Evolutionary conservation across 2,113 vertebrate species (phyloP).

Genomic region (Caranx melampygus): DNA sequence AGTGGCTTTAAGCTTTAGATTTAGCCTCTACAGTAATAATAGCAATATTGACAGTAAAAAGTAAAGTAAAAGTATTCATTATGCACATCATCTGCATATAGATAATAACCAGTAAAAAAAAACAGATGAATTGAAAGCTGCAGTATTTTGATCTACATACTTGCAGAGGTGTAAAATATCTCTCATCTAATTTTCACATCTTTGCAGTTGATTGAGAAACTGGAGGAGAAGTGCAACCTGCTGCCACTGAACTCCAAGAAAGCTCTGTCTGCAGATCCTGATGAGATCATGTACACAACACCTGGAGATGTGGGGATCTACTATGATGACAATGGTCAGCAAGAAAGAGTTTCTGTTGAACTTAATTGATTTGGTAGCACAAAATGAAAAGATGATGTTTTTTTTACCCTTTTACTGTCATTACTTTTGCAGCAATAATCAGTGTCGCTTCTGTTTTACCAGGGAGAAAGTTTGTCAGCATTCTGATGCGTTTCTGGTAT

Average conservation of each 20-base stretch:
- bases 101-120: too few relatives aligned
- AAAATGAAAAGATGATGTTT: neutral
- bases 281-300: conserved; percentile 89
- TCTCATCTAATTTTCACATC: neutral
- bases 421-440: neutral
- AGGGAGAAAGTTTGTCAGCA: conserved; percentile 95
- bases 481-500: conserved; percentile 98
- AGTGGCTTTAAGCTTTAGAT: too few relatives aligned
- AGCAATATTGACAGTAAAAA: too few relatives aligned
- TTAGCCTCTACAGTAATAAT: too few relatives aligned
- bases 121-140: neutral
- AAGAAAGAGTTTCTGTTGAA: neutral
- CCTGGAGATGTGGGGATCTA: conserved; percentile 91
- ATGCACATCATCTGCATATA: too few relatives aligned
- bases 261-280: conserved; percentile 89
- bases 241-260: conserved; percentile 86
- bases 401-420: neutral
- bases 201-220: conserved; percentile 86
- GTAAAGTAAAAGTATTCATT: too few relatives aligned
- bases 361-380: neutral
- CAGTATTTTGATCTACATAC: neutral
- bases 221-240: conserved; percentile 88
- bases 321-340: conserved; percentile 90
- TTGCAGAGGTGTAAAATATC: neutral
- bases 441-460: conserved; percentile 27